Percentiles rank a stretch among this genome's conserved stretches.
These are phyloP conservation scores for Rhagoletis pomonella DNA, from an alignment of 1,140 invertebrate species.

Conservation along the genomic window DNA sequence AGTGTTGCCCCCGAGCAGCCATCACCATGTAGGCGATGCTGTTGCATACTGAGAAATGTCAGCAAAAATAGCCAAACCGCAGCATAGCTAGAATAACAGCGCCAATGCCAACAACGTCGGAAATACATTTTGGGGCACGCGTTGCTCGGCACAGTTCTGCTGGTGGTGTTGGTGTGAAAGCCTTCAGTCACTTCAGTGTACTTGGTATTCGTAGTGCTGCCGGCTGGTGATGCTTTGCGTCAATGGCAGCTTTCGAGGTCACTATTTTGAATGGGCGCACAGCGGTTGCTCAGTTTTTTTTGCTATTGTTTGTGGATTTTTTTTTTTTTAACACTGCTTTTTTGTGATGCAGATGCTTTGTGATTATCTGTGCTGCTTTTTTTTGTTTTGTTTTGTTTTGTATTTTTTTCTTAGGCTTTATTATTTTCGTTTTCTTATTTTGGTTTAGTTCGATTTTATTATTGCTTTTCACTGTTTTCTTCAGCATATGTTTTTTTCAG, in stretches of 20 bases:
- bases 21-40: conserved; percentile 65
- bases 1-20: conserved; percentile 57
- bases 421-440: background rate
- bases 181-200: conserved; percentile 32
- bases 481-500: background rate
- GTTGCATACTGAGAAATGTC: conserved; percentile 65
- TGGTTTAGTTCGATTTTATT: conserved; percentile 8
- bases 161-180: conserved; percentile 24
- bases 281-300: background rate
- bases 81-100: conserved; percentile 53
- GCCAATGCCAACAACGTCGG: conserved; percentile 29
- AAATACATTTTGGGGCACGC: conserved; percentile 53
- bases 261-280: background rate
- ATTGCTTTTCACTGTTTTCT: background rate
- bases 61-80: conserved; percentile 69
- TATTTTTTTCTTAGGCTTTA: background rate
- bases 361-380: background rate
- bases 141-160: conserved; percentile 34
- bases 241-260: background rate
- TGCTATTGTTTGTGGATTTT: background rate
- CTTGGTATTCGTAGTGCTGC: background rate
- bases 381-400: background rate
- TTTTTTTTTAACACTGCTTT: background rate
- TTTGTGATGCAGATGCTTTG: background rate
- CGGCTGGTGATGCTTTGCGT: background rate